Evolutionary conservation across 2,797 vertebrate genomes (phyloP), one percentile per base, ranked within the genome.

Genomic region (Amblyraja radiata): DNA sequence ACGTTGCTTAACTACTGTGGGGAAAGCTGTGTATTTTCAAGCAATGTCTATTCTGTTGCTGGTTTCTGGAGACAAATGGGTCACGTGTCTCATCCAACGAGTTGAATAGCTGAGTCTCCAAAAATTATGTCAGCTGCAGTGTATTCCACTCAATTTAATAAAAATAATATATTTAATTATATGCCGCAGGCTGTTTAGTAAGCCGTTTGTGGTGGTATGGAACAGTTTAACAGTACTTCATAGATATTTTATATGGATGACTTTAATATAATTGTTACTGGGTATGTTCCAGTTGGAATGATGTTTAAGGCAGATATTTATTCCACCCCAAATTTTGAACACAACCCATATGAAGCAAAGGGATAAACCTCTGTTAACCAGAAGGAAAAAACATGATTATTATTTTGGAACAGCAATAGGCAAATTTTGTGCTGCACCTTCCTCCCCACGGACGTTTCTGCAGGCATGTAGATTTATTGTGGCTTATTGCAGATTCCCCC

Each of bases 121-220:
- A 16, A 32, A 18, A 88, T 63, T 28, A 86, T n/a, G 28, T 11
- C 28, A 65, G 84, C 16, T n/a, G 9, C 28, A 65, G 61, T 65
- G 13, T 88, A 65, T 88, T n/a, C 61, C 21, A 58, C 46, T 83
- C 21, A 28, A 11, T 23, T 21, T 46, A 39, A 39, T 81, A 81
- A 81, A 18, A 83, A 25, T 25, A 88, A 65, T 65, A 88, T 65
- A 86, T 86, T 88, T 65, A 88, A 65, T 63, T 86, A 86, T 63
- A 63, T 63, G 28, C 25, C 28, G 16, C 2, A 7, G 13, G 61
- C 28, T 16, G 28, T 88, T 88, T n/a, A 88, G 2, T 32, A 36
- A 65, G 84, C 32, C 32, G 11, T 65, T 88, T 65, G 81, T 28
- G 81, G 81, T 61, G 1, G 10, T 61, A 54, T 84, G 54, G 54